A percentile compares a stretch with the other conserved stretches of the same genome.
Evolutionary conservation across 2,113 vertebrate species (phyloP).

Genomic region (Barnardius zonarius): DNA sequence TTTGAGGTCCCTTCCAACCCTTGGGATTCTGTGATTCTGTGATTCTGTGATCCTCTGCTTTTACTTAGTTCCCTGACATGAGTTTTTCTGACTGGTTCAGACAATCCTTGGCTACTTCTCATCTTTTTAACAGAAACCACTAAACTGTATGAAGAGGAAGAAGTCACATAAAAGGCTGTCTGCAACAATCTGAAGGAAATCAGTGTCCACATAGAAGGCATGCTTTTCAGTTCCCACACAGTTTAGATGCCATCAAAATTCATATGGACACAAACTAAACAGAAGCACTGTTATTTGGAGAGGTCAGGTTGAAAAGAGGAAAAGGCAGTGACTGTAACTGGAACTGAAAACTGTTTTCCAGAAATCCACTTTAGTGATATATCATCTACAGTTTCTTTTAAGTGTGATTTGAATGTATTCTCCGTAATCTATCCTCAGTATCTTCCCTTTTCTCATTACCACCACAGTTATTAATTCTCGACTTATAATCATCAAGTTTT

Average conservation of each 20-base stretch:
- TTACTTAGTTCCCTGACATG: not conserved
- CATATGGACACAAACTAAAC: not conserved
- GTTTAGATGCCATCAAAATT: not conserved
- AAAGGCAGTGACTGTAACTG: not conserved
- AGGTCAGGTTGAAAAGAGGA: not conserved
- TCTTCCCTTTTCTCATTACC: not conserved
- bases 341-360: not conserved
- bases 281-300: not conserved
- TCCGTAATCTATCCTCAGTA: not conserved
- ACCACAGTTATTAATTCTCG: not conserved
- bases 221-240: not conserved
- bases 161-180: not conserved
- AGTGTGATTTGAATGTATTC: not conserved
- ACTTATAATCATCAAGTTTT: not conserved
- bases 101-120: not conserved
- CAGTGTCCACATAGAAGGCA: rapidly evolving
- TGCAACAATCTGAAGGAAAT: not conserved
- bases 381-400: not conserved
- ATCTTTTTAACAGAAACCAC: not conserved
- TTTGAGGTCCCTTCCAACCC: too few species aligned
- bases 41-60: not conserved
- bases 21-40: too few species aligned
- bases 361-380: not conserved
- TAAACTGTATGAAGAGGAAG: not conserved
- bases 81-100: not conserved